Conservation (phyloP, 2,797 vertebrate genomes). For the Spheniscus humboldti region DNA sequence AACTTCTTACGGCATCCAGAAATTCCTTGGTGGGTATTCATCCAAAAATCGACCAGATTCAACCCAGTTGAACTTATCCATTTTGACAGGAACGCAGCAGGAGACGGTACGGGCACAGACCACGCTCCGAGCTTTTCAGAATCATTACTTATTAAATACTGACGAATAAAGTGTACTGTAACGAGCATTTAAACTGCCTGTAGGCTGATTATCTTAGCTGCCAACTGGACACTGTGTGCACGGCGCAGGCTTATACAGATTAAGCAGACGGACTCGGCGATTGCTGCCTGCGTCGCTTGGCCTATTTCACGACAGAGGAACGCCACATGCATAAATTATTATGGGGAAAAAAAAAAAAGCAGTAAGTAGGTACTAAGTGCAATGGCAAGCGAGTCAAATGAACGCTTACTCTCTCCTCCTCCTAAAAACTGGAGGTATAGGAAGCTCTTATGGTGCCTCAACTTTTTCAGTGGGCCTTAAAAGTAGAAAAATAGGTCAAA, state of each 20-base stretch:
- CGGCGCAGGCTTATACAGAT: conserved; percentile 76
- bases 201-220: conserved; percentile 67
- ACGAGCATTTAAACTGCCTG: conserved; percentile 17
- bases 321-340: background rate
- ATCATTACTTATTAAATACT: conserved; percentile 47
- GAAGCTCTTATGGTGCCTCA: background rate
- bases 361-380: background rate
- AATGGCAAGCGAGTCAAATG: background rate
- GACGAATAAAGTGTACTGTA: background rate
- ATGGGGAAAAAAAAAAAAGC: background rate
- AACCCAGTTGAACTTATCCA: conserved; percentile 6
- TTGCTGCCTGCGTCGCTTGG: conserved; percentile 75
- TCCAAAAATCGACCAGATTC: background rate
- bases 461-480: background rate
- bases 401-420: background rate
- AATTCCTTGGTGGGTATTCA: conserved; percentile 9
- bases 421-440: background rate
- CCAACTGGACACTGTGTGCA: conserved; percentile 77
- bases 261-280: conserved; percentile 73
- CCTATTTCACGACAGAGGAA: conserved; percentile 74
- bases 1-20: background rate
- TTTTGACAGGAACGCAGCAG: conserved; percentile 52
- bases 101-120: background rate
- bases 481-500: background rate
- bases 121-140: conserved; percentile 12